Evolutionary conservation across 2,797 vertebrate genomes (phyloP).

Genomic region (Micrastur ruficollis): DNA sequence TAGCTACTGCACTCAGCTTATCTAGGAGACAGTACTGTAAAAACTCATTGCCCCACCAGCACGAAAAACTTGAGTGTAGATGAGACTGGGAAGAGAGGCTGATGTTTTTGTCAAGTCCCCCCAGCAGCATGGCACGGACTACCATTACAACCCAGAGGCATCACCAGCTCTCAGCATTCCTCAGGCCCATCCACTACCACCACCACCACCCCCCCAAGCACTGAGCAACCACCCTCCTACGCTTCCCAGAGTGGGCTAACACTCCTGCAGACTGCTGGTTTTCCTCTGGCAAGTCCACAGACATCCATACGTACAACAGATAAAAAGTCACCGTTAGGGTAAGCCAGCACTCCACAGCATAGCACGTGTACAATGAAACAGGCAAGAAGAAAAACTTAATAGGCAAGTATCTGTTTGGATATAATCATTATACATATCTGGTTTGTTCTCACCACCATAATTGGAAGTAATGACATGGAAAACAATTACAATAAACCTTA

Average conservation of each 20-base stretch:
- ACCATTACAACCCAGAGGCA: not conserved
- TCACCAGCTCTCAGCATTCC: not conserved
- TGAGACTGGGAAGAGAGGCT: not conserved
- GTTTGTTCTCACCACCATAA: not conserved
- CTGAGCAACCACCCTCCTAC: fast-evolving
- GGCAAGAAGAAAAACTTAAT: not conserved
- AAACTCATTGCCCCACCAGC: not conserved
- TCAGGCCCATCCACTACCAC: too few relatives aligned
- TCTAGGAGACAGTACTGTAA: not conserved
- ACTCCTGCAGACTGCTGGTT: not conserved
- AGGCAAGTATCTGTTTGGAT: not conserved
- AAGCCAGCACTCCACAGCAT: not conserved
- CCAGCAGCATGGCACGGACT: not conserved
- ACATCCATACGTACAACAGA: fast-evolving
- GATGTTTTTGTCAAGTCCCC: fast-evolving
- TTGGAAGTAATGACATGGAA: not conserved
- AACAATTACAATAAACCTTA: not conserved
- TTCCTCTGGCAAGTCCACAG: not conserved
- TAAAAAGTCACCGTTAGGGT: fast-evolving
- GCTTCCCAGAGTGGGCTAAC: fast-evolving
- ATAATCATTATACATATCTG: not conserved
- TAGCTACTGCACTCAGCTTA: not conserved
- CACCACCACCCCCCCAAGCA: not conserved
- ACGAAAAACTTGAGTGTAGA: fast-evolving
- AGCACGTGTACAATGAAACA: fast-evolving